Evolutionary conservation across 2,888 invertebrate genomes (phyloP), one percentile per base, ranked within the genome.

Genomic region (Ormia ochracea): DNA sequence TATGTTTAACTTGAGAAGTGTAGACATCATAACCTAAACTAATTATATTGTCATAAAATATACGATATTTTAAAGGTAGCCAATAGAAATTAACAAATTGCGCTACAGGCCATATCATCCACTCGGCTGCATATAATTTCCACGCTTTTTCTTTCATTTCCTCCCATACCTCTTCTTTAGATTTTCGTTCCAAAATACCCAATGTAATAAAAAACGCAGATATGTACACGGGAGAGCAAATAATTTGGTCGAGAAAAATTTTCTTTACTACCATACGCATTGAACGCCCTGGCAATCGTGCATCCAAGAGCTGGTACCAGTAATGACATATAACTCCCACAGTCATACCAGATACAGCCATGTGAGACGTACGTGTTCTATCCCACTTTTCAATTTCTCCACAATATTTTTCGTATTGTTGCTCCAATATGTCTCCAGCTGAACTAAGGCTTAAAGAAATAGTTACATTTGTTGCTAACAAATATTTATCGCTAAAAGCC

Each of bases 61-160:
- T 95, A 86, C 98, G 92, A 88, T 93, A 97, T 84, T 91, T 93
- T 7, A 94, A 93, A 9, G 97, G 96, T 82, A 98, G 88, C 86
- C 94, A 93, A 88, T 94, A 96, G 90, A 98, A 98, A 89, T 98
- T 98, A n/a, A 98, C 91, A 45, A 96, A 91, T 88, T 98, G 98
- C 1, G 96, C 97, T 5, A 96, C 95, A 0, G 98, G 97, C 97
- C 98, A 98, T 26, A 98, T 93, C 5, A 95, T 87, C 95, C 96
- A 97, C 88, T 98, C 98, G 1, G 96, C 96, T 58, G 92, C 91
- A 86, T 96, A 97, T 10, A 98, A 90, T 82, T 91, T 92, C 91
- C 92, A 92, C 19, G 95, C 95, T 89, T 97, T 97, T 28, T 92
- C 90, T 83, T 91, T 91, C 33, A 96, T 91, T 90, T 96, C 95